Conservation (phyloP, 2,797 vertebrate species). For the Spinus olivaceus region DNA sequence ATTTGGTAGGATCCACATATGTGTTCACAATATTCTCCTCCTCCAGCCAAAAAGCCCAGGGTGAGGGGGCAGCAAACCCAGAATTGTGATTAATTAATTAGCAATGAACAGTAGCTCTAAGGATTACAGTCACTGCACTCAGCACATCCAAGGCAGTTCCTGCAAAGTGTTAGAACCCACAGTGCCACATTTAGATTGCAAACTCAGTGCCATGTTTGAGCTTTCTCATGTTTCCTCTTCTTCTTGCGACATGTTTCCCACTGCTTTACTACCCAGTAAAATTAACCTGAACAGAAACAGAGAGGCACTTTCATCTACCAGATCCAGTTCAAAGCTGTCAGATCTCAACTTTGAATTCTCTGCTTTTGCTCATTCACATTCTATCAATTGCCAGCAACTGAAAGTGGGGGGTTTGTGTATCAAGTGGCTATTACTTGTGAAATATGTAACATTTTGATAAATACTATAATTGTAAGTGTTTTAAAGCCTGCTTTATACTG, state of each 20-base stretch:
- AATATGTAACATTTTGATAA: constrained; percentile 9
- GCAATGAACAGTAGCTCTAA: neutral
- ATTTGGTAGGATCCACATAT: accelerated
- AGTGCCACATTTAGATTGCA: neutral
- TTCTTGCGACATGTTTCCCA: neutral
- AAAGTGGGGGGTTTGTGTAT: neutral
- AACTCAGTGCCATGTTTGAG: neutral
- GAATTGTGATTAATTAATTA: neutral
- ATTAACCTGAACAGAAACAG: neutral
- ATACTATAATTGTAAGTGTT: neutral
- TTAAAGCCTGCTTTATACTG: neutral
- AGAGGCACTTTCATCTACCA: neutral
- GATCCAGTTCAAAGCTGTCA: neutral
- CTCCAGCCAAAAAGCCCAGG: neutral
- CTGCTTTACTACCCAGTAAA: neutral
- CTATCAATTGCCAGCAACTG: neutral
- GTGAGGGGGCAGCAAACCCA: neutral
- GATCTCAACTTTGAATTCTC: neutral
- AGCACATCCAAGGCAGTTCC: neutral
- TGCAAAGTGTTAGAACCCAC: neutral
- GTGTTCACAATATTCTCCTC: neutral
- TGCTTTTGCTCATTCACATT: neutral
- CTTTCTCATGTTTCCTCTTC: neutral
- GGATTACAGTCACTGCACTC: neutral
- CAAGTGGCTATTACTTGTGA: neutral